Percentiles rank a stretch among this genome's conserved stretches.
Evolutionary conservation across 2,888 invertebrate species (phyloP).

Genomic region (Orthonevra nobilis): DNA sequence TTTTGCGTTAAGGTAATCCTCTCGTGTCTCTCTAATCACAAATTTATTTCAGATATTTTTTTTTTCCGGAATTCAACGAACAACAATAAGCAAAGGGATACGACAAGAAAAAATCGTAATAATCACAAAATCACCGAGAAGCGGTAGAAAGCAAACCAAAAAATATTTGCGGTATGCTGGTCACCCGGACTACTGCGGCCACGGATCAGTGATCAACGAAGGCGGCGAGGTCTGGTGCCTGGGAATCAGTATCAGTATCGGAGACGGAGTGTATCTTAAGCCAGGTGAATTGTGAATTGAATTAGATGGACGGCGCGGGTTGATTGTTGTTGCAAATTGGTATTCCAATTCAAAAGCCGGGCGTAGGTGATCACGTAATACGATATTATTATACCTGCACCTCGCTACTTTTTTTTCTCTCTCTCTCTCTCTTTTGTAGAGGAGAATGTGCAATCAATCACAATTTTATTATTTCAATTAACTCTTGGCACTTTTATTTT

Average conservation of each 20-base stretch:
- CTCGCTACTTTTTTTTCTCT: constrained; percentile 11
- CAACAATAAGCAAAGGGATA: constrained; percentile 3
- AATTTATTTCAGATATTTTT: too few species aligned
- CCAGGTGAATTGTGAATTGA: constrained; percentile 52
- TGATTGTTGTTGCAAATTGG: constrained; percentile 38
- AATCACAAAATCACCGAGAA: constrained; percentile 51
- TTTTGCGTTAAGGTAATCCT: background rate
- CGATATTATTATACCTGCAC: constrained; percentile 53
- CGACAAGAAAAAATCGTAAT: constrained; percentile 21
- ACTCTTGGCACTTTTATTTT: constrained; percentile 9
- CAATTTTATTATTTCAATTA: constrained; percentile 23
- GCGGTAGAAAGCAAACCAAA: constrained; percentile 54
- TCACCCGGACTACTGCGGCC: constrained; percentile 49
- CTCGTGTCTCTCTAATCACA: constrained; percentile 46
- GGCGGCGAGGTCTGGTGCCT: constrained; percentile 12
- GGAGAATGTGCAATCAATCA: constrained; percentile 30
- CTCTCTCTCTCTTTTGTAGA: background rate
- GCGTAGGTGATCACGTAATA: constrained; percentile 68
- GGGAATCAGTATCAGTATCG: too few species aligned
- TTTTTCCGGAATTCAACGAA: constrained; percentile 44
- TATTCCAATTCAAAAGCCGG: constrained; percentile 64
- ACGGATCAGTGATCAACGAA: constrained; percentile 43
- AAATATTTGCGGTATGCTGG: constrained; percentile 65
- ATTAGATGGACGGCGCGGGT: constrained; percentile 39
- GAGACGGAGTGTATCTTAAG: constrained; percentile 38